Evolutionary conservation across 2,113 vertebrate genomes (phyloP), one percentile per base, ranked within the genome.

Genomic region (Cinclus cinclus): DNA sequence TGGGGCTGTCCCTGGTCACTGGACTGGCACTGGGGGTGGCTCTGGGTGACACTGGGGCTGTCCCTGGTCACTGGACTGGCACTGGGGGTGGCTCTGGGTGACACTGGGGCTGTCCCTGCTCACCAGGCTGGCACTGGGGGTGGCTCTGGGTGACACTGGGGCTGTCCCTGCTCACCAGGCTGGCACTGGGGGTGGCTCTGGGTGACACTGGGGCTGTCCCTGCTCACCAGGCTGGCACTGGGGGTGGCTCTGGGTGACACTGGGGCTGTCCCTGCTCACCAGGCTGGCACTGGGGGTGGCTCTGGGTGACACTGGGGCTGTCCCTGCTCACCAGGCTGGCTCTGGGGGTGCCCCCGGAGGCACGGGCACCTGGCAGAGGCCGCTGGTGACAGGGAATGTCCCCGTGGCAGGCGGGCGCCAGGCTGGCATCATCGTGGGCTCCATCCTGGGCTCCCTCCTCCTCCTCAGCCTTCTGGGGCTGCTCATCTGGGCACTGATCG

Each of bases 361-460:
- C 35, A 9, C 44, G 7, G 46, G 20, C 19, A 21, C 84, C 69
- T 31, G 49, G 74, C 42, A 31, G 84, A 64, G 16, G 60, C 46
- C 27, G 62, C 91, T 31, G 6, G 85, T 96, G 88, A 94, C 73
- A 67, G 74, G 21, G 0, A 30, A 25, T 50, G 87, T 18, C 49
- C 71, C 67, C 1, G 4, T 4, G 7, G 28, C 68, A 90, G 87
- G 79, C 97, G 98, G 95, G 47, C 58, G 52, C 52, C 98, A 97
- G 78, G 97, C 60, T 5, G 98, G 98, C 30, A 89, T 99, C 83
- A 99, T 99, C n/a, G 98, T 90, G 15, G 98, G 98, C 35, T 98
- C 98, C n/a, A 98, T 99, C 88, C 98, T 99, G 46, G 98, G 98
- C 11, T 98, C 98, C 10, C 60, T 99, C 22, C 90, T 99, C 73